Base-by-base conservation (phyloP, 2,797 vertebrate species). In the Spea hammondii region DNA sequence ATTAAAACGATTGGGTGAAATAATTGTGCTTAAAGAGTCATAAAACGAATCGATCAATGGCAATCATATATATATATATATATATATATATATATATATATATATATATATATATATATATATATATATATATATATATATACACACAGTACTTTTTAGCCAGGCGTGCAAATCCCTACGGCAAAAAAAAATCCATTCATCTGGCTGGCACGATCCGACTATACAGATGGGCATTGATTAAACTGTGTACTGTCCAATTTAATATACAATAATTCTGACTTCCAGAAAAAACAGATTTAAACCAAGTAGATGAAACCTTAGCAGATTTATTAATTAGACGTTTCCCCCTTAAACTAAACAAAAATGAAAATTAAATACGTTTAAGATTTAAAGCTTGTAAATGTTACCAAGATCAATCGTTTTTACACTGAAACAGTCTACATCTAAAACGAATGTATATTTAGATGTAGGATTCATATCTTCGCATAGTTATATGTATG, bases 221-320 rank as follows among this genome's bases (percentile, higher is more conserved):
- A 13, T 57, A 72, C 51, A 89, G 88, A 88, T 87, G 86, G 88
- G 78, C 83, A 80, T 66, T 65, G 82, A 73, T 85, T 86, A 87
- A 85, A 86, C 55, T 83, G 59, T 82, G 78, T 80, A 82, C 84
- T 77, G 78, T 76, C 80, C 83, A 82, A 82, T 85, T 86, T 85
- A 87, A 83, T 86, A 77, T 64, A 82, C 72, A 47, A 70, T 4
- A 78, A 12, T 79, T 83, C 73, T 78, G 84, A 83, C 84, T 83
- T 84, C 68, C 70, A 65, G 13, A 55, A 51, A 51, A 62, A 65
- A 83, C 78, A 81, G 83, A 85, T 74, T 73, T 83, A 80, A 85
- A 77, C 76, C 83, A 80, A 83, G n/a, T 79, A 85, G 74, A 55
- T 68, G 72, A 86, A 71, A 69, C 60, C 64, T 82, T 86, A 82